These are phyloP conservation scores for Ivindomyrus marchei DNA, from an alignment of 2,113 vertebrate species.

Conservation along the genomic window DNA sequence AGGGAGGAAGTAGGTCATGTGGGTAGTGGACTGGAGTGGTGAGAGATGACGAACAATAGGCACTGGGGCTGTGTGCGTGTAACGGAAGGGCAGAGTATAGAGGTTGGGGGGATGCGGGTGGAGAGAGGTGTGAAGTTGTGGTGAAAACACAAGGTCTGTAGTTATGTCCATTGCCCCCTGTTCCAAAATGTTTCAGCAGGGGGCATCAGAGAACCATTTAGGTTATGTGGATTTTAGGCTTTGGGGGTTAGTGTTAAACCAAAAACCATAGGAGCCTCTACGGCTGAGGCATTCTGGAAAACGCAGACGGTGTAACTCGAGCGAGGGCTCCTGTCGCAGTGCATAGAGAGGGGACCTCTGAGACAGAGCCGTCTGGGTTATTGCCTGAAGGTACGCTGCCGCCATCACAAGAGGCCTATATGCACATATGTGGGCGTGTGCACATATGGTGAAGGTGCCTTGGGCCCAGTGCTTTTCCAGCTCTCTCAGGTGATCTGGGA, in stretches of 20 bases:
- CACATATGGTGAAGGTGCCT: background rate
- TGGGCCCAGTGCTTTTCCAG: background rate
- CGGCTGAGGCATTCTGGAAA: conserved; percentile 1
- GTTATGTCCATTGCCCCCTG: background rate
- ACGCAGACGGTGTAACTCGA: background rate
- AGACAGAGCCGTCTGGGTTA: conserved; percentile 2
- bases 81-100: background rate
- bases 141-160: background rate
- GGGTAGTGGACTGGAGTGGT: background rate
- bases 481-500: conserved; percentile 2
- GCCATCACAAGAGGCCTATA: background rate
- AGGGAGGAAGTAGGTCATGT: background rate
- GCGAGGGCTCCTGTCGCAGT: conserved; percentile 18
- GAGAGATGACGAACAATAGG: background rate
- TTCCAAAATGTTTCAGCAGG: conserved; percentile 20
- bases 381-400: conserved; percentile 6
- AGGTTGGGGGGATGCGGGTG: background rate
- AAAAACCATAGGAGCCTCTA: conserved; percentile 8
- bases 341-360: conserved; percentile 7
- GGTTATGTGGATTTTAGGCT: background rate
- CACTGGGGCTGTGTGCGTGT: conserved; percentile 32
- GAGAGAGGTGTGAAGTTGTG: background rate
- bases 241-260: background rate
- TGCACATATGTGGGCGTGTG: background rate
- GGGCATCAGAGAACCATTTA: conserved; percentile 18